Percentiles rank a stretch among this genome's conserved stretches.
These are phyloP conservation scores for Lepidothrix coronata DNA, from an alignment of 2,113 vertebrate genomes.

Conservation along the genomic window DNA sequence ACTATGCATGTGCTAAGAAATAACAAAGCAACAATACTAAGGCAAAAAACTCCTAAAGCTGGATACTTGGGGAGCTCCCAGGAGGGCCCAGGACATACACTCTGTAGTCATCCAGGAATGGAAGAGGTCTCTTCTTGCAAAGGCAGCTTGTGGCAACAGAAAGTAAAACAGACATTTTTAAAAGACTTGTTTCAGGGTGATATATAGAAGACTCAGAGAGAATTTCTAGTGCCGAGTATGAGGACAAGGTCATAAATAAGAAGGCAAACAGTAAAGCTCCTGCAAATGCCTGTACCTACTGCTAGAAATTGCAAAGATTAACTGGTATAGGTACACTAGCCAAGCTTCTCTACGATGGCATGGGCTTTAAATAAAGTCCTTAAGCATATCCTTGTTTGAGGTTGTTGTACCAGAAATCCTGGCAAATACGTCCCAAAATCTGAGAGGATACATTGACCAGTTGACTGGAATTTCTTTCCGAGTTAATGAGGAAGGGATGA, in stretches of 20 bases:
- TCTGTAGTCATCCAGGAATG: neutral
- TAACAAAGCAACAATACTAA: neutral
- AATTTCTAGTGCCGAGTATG: neutral
- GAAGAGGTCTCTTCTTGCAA: neutral
- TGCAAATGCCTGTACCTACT: neutral
- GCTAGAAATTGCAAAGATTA: neutral
- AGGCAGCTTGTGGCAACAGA: neutral
- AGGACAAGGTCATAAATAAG: conserved; percentile 18
- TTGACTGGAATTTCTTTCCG: neutral
- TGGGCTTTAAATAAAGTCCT: neutral
- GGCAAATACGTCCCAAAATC: neutral
- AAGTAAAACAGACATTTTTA: neutral
- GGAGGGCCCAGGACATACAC: neutral
- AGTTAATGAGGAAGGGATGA: neutral
- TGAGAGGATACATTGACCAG: neutral
- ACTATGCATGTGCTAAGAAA: neutral
- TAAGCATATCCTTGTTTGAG: neutral
- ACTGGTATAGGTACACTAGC: neutral
- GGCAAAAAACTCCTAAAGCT: neutral
- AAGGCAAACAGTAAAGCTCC: neutral
- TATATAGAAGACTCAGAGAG: neutral
- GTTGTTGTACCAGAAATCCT: neutral
- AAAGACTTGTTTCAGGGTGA: neutral
- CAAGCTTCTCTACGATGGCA: neutral
- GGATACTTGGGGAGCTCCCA: neutral